Conservation (phyloP, 23 tunicate genomes). For the Trididemnum clinides region DNA sequence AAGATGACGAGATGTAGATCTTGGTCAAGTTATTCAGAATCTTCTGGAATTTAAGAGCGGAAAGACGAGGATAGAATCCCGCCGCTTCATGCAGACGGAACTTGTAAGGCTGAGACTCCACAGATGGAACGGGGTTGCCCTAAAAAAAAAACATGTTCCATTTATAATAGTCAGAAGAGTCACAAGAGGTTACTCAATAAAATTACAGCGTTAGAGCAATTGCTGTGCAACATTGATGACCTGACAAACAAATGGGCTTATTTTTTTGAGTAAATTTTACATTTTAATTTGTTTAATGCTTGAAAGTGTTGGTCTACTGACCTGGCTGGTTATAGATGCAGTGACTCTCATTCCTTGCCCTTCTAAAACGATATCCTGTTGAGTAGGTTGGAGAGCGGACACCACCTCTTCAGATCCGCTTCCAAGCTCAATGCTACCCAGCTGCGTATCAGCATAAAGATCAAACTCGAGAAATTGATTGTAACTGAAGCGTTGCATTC, state of each 20-base stretch:
- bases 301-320: neutral
- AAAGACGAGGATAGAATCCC: slow-evolving; percentile 62
- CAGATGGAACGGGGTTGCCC: slow-evolving; percentile 49
- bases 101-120: slow-evolving; percentile 25
- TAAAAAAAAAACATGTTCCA: neutral
- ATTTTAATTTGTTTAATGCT: neutral
- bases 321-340: slow-evolving; percentile 65
- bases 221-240: no score
- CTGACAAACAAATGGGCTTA: no score
- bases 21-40: slow-evolving; percentile 59
- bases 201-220: no score
- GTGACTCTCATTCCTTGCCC: slow-evolving; percentile 61
- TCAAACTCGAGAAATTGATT: slow-evolving; percentile 83
- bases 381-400: neutral
- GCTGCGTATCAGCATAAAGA: neutral
- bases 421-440: neutral
- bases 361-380: slow-evolving; percentile 63
- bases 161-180: neutral
- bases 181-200: no score
- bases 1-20: slow-evolving; percentile 65
- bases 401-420: slow-evolving; percentile 34
- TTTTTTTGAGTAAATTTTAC: neutral
- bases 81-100: slow-evolving; percentile 88
- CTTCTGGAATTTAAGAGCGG: slow-evolving; percentile 79
- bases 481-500: slow-evolving; percentile 80